phyloP scores from a whole-genome alignment of 35 echinoderm and acorn worm species.

The Chiridota heheva region DNA sequence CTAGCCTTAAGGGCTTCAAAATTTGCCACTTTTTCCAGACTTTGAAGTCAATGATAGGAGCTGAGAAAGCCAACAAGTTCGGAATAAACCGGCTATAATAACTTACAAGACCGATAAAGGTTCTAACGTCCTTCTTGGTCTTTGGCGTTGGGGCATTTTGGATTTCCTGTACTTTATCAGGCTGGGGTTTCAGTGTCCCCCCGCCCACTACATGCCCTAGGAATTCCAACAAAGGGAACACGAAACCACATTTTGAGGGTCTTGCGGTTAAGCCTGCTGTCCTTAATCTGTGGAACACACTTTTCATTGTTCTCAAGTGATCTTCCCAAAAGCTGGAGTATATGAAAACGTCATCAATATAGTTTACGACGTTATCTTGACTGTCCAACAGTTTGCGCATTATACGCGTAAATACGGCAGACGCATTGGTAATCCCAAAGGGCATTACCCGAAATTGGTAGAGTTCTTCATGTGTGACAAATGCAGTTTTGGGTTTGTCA shows the following conservation, averaged over 20 bases:
- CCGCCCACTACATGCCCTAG: slow-evolving; percentile 22
- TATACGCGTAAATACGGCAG: slow-evolving; percentile 16
- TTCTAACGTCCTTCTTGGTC: slow-evolving; percentile 34
- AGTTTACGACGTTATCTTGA: slow-evolving; percentile 25
- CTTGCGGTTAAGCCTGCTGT: slow-evolving; percentile 9
- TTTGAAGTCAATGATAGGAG: slow-evolving; percentile 24
- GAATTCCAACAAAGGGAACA: slow-evolving; percentile 18
- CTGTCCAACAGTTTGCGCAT: slow-evolving; percentile 22
- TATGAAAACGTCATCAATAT: slow-evolving; percentile 44
- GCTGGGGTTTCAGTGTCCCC: slow-evolving; percentile 9
- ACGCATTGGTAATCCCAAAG: slow-evolving; percentile 12
- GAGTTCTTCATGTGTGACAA: not conserved
- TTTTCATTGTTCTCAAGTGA: slow-evolving; percentile 5
- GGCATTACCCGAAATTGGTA: slow-evolving; percentile 23
- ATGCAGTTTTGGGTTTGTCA: not conserved
- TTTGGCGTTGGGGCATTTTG: slow-evolving; percentile 10
- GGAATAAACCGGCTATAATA: slow-evolving; percentile 50
- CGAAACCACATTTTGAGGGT: slow-evolving; percentile 30
- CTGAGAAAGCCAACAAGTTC: slow-evolving; percentile 18
- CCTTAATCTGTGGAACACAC: slow-evolving; percentile 10
- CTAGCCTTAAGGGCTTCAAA: too few relatives aligned
- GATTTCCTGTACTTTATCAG: slow-evolving; percentile 9
- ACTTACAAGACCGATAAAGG: slow-evolving; percentile 30
- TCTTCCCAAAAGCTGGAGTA: slow-evolving; percentile 1
- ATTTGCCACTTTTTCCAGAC: too few relatives aligned